Percentiles rank a stretch among this genome's conserved stretches.
phyloP scores from a whole-genome alignment of 2,888 invertebrate genomes.

The Ctenicera cuprea region DNA sequence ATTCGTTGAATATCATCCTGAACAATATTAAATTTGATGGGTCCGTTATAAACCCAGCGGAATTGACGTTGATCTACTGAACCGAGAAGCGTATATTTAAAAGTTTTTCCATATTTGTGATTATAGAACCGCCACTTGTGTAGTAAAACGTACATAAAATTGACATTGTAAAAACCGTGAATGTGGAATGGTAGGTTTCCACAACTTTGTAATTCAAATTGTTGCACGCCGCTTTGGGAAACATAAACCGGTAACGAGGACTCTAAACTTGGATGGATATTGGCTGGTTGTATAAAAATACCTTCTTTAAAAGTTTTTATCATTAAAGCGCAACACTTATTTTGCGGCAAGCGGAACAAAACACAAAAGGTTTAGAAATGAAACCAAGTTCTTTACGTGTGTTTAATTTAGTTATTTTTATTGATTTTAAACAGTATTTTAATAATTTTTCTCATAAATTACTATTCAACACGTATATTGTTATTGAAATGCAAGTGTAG shows the following conservation, averaged over 20 bases:
- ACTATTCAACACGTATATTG: no score
- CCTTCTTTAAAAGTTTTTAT: constrained; percentile 5
- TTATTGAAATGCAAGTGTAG: no score
- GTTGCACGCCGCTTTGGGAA: constrained; percentile 15
- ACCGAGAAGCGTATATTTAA: constrained; percentile 12
- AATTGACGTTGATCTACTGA: not conserved
- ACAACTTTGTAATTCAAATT: constrained; percentile 43
- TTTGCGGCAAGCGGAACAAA: no score
- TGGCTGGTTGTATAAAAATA: not conserved
- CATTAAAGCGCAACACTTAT: not conserved
- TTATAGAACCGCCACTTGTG: constrained; percentile 23
- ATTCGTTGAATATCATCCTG: constrained; percentile 13
- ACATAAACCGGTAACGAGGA: constrained; percentile 19
- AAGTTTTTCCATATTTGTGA: constrained; percentile 35
- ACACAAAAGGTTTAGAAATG: not conserved
- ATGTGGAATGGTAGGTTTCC: constrained; percentile 29
- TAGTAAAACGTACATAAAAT: constrained; percentile 37
- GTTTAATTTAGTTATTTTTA: not conserved
- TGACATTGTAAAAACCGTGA: constrained; percentile 40
- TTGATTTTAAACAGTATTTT: no score
- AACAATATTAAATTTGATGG: constrained; percentile 26
- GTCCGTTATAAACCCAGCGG: constrained; percentile 18
- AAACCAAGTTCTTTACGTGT: not conserved
- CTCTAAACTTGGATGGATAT: constrained; percentile 10
- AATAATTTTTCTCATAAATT: no score